Conservation (phyloP, 1,140 invertebrate species). For the Zaprionus camerounensis region DNA sequence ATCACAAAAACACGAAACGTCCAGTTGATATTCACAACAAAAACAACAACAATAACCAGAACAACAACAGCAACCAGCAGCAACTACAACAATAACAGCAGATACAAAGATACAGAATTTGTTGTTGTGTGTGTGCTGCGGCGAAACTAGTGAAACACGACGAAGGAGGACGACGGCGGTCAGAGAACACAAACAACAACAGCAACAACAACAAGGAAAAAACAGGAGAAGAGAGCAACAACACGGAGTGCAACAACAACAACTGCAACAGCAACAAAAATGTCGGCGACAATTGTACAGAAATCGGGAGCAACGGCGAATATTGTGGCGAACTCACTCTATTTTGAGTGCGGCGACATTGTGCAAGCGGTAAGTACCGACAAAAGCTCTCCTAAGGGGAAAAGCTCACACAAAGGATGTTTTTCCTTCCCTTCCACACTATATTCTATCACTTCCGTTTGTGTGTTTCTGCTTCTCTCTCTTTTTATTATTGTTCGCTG, state of each 20-base stretch:
- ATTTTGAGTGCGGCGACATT: conserved; percentile 61
- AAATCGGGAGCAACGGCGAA: conserved; percentile 50
- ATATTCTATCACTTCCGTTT: conserved; percentile 52
- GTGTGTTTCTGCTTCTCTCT: conserved; percentile 5
- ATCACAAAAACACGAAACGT: conserved; percentile 42
- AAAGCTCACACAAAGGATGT: conserved; percentile 14
- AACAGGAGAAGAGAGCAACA: conserved; percentile 5
- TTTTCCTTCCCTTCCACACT: background rate
- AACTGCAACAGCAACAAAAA: conserved; percentile 35
- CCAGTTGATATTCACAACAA: conserved; percentile 14
- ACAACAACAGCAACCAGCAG: conserved; percentile 8
- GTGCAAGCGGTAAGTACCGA: conserved; percentile 62
- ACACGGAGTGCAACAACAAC: conserved; percentile 2
- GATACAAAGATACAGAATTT: conserved; percentile 43
- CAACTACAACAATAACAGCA: conserved; percentile 13
- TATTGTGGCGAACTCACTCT: conserved; percentile 57
- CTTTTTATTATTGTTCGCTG: conserved; percentile 47
- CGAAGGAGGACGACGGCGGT: conserved; percentile 1
- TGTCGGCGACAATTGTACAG: conserved; percentile 68
- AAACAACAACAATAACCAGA: conserved; percentile 17
- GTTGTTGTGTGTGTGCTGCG: conserved; percentile 30
- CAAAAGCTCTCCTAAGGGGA: background rate
- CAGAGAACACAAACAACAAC: conserved; percentile 4
- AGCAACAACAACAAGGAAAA: background rate
- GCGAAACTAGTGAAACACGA: conserved; percentile 39